Conservation (phyloP, 2,888 invertebrate species). For the Hartigia nigra region DNA sequence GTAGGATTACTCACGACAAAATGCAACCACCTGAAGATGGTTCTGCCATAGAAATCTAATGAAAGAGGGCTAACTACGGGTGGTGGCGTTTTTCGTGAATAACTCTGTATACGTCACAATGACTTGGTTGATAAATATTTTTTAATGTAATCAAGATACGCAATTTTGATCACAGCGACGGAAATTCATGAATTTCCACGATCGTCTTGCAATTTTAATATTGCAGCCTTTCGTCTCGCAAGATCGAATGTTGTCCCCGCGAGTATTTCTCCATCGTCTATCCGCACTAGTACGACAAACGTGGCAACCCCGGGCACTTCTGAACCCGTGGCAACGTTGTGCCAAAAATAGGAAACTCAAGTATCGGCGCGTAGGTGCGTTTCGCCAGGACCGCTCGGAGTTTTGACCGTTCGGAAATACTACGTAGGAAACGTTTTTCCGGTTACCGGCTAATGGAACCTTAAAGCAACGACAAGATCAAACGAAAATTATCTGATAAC, state of each 20-base stretch:
- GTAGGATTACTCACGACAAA: too few relatives aligned
- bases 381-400: background rate
- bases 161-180: background rate
- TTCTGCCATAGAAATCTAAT: too few relatives aligned
- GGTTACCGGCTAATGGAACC: background rate
- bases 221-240: background rate
- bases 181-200: background rate
- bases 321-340: conserved; percentile 27
- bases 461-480: background rate
- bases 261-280: background rate
- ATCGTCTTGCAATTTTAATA: background rate
- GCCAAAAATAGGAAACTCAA: conserved; percentile 34
- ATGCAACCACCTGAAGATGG: too few relatives aligned
- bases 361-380: conserved; percentile 21
- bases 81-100: background rate
- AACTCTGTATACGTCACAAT: background rate
- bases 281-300: background rate
- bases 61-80: background rate
- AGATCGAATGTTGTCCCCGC: background rate
- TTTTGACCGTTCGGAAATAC: background rate
- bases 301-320: background rate
- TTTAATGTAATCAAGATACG: background rate
- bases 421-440: background rate
- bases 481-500: background rate
- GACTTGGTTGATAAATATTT: background rate